These are phyloP conservation scores for Auanema freiburgensis DNA, from an alignment of 2,888 invertebrate genomes.

Conservation along the genomic window DNA sequence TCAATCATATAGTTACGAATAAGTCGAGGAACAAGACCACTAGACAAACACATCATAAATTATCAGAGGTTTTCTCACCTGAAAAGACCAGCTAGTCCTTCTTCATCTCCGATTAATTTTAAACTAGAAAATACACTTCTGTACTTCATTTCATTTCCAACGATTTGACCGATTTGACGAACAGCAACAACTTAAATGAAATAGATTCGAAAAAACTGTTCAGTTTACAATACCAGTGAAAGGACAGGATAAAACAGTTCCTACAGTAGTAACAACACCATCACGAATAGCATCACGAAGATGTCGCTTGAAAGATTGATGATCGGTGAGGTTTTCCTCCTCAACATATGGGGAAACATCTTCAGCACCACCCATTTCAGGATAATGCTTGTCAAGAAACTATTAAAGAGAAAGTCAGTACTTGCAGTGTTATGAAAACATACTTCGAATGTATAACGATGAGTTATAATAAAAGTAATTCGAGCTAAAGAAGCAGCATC, in stretches of 20 bases:
- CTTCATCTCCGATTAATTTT: conserved; percentile 80
- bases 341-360: conserved; percentile 36
- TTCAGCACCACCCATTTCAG: conserved; percentile 54
- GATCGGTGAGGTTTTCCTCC: conserved; percentile 47
- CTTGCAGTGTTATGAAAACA: too few relatives aligned
- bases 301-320: conserved; percentile 44
- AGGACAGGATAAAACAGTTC: conserved; percentile 83
- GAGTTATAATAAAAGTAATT: conserved; percentile 39
- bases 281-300: conserved; percentile 68
- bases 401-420: conserved; percentile 19
- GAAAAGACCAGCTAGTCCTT: conserved; percentile 78
- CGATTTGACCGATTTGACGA: conserved; percentile 90
- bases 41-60: too few relatives aligned
- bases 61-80: conserved; percentile 55
- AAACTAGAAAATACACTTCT: conserved; percentile 70
- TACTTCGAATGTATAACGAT: conserved; percentile 21
- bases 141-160: conserved; percentile 85
- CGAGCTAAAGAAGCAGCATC: conserved; percentile 48
- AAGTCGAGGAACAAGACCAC: conserved; percentile 84
- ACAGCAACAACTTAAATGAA: conserved; percentile 76
- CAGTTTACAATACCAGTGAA: conserved; percentile 72
- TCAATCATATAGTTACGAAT: conserved; percentile 82
- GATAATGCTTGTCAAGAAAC: conserved; percentile 57
- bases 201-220: too few relatives aligned
- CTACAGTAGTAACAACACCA: conserved; percentile 73